These are phyloP conservation scores for Holocentrus rufus DNA, from an alignment of 2,797 vertebrate genomes.

Conservation along the genomic window DNA sequence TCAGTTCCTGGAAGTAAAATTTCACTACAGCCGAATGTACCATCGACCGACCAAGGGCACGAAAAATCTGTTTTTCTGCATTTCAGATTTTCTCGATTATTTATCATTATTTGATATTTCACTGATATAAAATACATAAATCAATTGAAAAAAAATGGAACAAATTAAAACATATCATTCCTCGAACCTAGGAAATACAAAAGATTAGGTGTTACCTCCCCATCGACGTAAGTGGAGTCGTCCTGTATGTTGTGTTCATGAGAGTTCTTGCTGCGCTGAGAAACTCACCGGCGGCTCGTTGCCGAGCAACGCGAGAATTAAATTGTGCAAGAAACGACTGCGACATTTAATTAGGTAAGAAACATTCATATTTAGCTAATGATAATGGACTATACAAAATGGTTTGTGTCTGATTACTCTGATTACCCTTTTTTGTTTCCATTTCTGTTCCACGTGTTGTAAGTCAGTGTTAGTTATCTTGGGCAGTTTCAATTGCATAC, in stretches of 20 bases:
- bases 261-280: slow-evolving; percentile 55
- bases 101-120: neutral
- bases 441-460: neutral
- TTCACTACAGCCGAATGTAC: slow-evolving; percentile 59
- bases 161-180: accelerated
- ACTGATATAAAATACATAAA: accelerated
- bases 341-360: slow-evolving; percentile 30
- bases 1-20: slow-evolving; percentile 76
- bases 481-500: neutral
- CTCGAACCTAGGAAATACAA: neutral
- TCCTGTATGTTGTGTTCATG: slow-evolving; percentile 28
- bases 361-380: neutral
- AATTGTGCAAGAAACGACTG: neutral
- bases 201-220: neutral
- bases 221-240: slow-evolving; percentile 50
- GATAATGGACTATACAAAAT: neutral
- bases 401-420: neutral
- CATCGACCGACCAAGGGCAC: slow-evolving; percentile 43
- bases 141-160: accelerated
- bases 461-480: neutral
- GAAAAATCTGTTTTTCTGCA: neutral
- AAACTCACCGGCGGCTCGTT: slow-evolving; percentile 45
- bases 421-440: neutral
- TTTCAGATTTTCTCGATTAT: neutral
- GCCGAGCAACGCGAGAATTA: slow-evolving; percentile 59